Evolutionary conservation across 2,797 vertebrate genomes (phyloP).

Genomic region (Sarcoramphus papa): DNA sequence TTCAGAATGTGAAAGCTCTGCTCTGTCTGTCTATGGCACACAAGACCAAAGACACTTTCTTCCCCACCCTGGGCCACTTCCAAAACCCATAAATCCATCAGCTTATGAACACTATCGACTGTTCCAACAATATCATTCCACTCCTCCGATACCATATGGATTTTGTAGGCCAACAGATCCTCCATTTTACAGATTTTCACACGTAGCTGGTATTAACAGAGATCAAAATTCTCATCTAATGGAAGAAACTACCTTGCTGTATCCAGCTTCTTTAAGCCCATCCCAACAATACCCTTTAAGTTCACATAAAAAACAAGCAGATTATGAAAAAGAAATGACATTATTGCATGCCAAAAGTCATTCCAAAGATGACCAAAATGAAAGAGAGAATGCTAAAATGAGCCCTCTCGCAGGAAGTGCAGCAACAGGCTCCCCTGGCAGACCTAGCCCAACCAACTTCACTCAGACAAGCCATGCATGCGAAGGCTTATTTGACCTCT

Average conservation of each 20-base stretch:
- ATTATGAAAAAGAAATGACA: constrained; percentile 69
- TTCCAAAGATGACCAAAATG: constrained; percentile 69
- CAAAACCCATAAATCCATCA: constrained; percentile 72
- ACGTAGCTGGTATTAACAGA: constrained; percentile 74
- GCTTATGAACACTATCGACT: constrained; percentile 83
- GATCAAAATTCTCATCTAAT: constrained; percentile 73
- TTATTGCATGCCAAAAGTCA: constrained; percentile 56
- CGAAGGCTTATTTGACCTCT: constrained; percentile 66
- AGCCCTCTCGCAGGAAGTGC: constrained; percentile 90
- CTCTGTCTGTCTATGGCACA: constrained; percentile 76
- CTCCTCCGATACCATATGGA: constrained; percentile 77
- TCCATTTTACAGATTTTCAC: constrained; percentile 75
- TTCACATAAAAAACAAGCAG: constrained; percentile 65
- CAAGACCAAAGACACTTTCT: constrained; percentile 85
- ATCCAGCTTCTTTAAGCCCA: constrained; percentile 72
- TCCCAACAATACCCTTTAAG: constrained; percentile 61
- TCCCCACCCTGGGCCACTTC: constrained; percentile 79
- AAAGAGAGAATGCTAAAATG: constrained; percentile 81
- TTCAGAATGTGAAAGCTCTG: constrained; percentile 72
- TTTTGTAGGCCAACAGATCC: constrained; percentile 82
- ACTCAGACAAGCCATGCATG: constrained; percentile 76
- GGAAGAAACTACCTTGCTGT: constrained; percentile 72
- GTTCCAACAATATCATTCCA: constrained; percentile 79
- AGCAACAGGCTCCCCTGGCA: constrained; percentile 89
- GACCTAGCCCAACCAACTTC: constrained; percentile 85